A percentile compares a stretch with the other conserved stretches of the same genome.
These are phyloP conservation scores for Leptestheria dahalacensis DNA, from an alignment of 1,140 invertebrate genomes.

Conservation along the genomic window DNA sequence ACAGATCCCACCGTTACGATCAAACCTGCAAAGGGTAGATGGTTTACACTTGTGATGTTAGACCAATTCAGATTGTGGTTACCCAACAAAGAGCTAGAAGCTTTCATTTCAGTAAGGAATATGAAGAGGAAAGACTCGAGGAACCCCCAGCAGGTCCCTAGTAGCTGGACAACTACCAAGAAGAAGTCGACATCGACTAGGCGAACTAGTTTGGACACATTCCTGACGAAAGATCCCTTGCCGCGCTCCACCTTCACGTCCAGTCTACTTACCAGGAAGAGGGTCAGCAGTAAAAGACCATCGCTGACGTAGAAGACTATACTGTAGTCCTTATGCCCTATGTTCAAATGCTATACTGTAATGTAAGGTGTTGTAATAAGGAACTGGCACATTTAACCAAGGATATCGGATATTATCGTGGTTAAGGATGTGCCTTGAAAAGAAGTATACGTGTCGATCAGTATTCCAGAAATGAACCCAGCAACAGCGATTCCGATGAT, in stretches of 20 bases:
- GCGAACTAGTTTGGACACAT: conserved; percentile 11
- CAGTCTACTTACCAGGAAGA: conserved; percentile 27
- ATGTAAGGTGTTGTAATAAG: too few relatives aligned
- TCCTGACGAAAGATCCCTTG: conserved; percentile 16
- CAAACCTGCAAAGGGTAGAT: conserved; percentile 36
- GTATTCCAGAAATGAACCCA: conserved; percentile 57
- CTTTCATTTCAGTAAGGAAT: conserved; percentile 61
- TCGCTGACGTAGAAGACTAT: conserved; percentile 60
- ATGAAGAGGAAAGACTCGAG: conserved; percentile 70
- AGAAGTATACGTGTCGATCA: conserved; percentile 40
- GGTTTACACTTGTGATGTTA: background rate
- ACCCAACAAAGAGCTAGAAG: conserved; percentile 62
- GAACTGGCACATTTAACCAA: too few relatives aligned
- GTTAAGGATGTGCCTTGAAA: background rate
- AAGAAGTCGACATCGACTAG: conserved; percentile 48
- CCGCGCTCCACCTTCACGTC: conserved; percentile 20
- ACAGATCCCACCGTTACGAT: conserved; percentile 65
- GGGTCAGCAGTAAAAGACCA: conserved; percentile 46
- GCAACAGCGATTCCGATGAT: conserved; percentile 64
- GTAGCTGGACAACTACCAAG: conserved; percentile 54
- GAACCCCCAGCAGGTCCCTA: conserved; percentile 69
- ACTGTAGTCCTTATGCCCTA: conserved; percentile 59
- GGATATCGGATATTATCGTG: too few relatives aligned
- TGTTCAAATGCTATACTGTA: too few relatives aligned
- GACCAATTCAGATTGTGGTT: conserved; percentile 24